phyloP scores from a whole-genome alignment of 2,888 invertebrate genomes.

The Eulithis testata region DNA sequence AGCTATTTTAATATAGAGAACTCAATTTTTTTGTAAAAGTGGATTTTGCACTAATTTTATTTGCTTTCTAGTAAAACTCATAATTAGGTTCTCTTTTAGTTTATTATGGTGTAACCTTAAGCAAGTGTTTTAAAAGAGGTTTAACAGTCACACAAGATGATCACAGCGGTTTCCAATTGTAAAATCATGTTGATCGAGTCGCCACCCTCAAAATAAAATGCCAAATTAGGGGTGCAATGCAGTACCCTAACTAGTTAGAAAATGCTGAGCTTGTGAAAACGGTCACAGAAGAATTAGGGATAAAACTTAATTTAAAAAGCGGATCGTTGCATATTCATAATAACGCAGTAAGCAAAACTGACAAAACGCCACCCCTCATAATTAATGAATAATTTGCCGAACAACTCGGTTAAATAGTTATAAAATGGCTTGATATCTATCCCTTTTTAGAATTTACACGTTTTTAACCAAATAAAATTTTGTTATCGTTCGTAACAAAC shows the following conservation, averaged over 20 bases:
- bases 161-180: background rate
- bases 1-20: too few species aligned
- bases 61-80: too few species aligned
- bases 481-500: too few species aligned
- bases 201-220: background rate
- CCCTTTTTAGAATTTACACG: too few species aligned
- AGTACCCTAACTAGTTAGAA: slow-evolving; percentile 3
- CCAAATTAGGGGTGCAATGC: background rate
- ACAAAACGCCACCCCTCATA: slow-evolving; percentile 57
- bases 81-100: too few species aligned
- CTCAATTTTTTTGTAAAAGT: too few species aligned
- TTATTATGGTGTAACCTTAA: too few species aligned
- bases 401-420: slow-evolving; percentile 60
- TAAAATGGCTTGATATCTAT: slow-evolving; percentile 44
- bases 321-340: slow-evolving; percentile 49
- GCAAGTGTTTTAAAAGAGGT: too few species aligned
- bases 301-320: slow-evolving; percentile 26
- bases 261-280: slow-evolving; percentile 9
- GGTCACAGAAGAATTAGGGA: slow-evolving; percentile 7
- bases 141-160: too few species aligned
- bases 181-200: background rate
- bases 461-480: slow-evolving; percentile 41
- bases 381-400: slow-evolving; percentile 63
- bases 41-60: too few species aligned
- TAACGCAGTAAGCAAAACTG: slow-evolving; percentile 53